Conservation (phyloP, 2,113 vertebrate genomes). For the Saccopteryx bilineata region DNA sequence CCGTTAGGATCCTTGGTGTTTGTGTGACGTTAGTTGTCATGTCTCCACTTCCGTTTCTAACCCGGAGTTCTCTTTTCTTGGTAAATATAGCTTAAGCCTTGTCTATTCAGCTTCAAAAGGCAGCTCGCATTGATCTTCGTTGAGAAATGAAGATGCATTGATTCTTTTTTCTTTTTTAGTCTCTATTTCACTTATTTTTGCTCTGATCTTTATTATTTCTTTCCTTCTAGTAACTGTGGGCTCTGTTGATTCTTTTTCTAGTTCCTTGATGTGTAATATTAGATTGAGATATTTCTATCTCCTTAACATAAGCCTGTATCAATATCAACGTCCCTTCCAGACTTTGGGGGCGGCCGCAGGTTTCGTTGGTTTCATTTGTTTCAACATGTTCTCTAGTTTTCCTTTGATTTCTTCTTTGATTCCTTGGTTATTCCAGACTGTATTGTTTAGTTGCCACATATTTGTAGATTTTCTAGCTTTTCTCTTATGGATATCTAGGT, state of each 20-base stretch:
- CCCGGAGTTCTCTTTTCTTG: neutral
- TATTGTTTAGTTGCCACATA: neutral
- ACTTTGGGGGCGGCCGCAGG: neutral
- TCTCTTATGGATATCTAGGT: neutral
- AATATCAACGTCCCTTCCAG: neutral
- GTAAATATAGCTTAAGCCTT: neutral
- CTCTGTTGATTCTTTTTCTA: neutral
- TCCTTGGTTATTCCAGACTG: neutral
- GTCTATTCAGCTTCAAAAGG: neutral
- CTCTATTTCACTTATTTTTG: no score
- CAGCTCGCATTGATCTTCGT: no score
- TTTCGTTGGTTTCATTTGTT: neutral
- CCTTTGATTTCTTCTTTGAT: neutral
- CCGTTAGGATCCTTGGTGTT: neutral
- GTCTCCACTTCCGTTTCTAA: neutral
- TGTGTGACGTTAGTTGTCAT: neutral
- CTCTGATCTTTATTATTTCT: no score
- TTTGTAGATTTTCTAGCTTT: neutral
- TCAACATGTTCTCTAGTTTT: neutral
- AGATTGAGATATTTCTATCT: neutral
- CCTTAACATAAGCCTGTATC: neutral
- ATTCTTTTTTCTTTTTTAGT: neutral
- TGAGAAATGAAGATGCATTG: no score
- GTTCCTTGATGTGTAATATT: neutral
- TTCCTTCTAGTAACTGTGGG: no score